Evolutionary conservation across 2,797 vertebrate species (phyloP).

Genomic region (Buceros bicornis): DNA sequence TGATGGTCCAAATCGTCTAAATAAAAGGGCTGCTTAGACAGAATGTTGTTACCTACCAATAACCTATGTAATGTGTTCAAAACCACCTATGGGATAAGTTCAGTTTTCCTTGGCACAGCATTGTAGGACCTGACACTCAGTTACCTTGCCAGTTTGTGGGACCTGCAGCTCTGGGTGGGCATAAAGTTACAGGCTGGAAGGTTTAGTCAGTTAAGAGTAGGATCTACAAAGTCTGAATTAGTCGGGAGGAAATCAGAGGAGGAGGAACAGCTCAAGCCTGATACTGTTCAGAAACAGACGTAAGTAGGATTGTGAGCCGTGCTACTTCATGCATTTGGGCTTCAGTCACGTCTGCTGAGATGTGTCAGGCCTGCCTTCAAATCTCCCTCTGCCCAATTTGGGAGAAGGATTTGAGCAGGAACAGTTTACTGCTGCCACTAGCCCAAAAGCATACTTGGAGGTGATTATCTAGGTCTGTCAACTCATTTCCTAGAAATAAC

Average conservation of each 20-base stretch:
- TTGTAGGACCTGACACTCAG: neutral
- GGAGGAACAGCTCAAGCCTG: fast-evolving
- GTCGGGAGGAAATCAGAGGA: neutral
- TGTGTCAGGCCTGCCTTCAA: neutral
- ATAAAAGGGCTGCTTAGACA: neutral
- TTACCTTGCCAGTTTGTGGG: neutral
- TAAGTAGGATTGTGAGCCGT: neutral
- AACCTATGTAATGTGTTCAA: neutral
- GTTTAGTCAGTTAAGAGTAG: neutral
- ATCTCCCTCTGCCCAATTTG: neutral
- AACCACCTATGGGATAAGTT: neutral
- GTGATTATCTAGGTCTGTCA: neutral
- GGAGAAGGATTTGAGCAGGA: neutral
- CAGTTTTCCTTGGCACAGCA: neutral
- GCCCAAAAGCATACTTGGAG: neutral
- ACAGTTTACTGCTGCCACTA: neutral
- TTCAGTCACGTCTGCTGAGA: neutral
- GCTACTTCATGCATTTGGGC: neutral
- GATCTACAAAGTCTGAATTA: neutral
- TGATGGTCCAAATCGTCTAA: neutral
- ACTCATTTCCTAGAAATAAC: neutral
- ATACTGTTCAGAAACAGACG: neutral
- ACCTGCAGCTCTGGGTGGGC: neutral
- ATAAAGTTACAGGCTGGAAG: neutral
- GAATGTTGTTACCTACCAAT: neutral